Evolutionary conservation across 2,113 vertebrate genomes (phyloP), one percentile per base, ranked within the genome.

Genomic region (Cricetomys ansorgei): DNA sequence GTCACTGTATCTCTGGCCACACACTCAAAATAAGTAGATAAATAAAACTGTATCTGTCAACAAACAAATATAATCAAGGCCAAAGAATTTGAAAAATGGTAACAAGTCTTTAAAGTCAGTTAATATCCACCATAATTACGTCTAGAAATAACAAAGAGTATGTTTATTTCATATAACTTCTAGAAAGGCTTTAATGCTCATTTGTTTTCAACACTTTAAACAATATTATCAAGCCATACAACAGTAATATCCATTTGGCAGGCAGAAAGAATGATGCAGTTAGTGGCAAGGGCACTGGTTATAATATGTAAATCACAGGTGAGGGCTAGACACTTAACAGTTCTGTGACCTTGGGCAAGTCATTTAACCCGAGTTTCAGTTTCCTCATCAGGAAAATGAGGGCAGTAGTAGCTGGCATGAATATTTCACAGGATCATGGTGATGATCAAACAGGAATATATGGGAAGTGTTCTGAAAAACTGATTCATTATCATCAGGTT

Each of bases 311-410:
- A 92, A 88, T 89, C 80, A 90, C 64, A 94, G 34, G 88, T 43
- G 40, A 93, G 31, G 17, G 40, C 84, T 87, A 40, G 86, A 94
- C 59, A 94, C 91, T 94, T 95, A 94, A 65, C 87, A 93, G 75
- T 96, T 97, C 91, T 97, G 92, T 97, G 92, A 94, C 84, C 92
- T 95, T 97, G 85, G 91, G 75, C 94, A 97, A 97, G 95, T 96
- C 85, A 96, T 77, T 96, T 87, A 96, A 97, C 95, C 94, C 88
- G 79, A 81, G 64, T 94, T 96, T 91, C 37, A 1, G 94, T 92
- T 95, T 92, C 94, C 95, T 95, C 93, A 93, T 97, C 64, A 94
- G 75, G 94, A 91, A 95, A 96, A 96, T 95, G 77, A 94, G 96
- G 96, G 94, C 43, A 96, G 29, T 88, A 96, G 48, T 90, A 96